phyloP scores from a whole-genome alignment of 2,888 invertebrate genomes.

The Cataglyphis cursor region DNA sequence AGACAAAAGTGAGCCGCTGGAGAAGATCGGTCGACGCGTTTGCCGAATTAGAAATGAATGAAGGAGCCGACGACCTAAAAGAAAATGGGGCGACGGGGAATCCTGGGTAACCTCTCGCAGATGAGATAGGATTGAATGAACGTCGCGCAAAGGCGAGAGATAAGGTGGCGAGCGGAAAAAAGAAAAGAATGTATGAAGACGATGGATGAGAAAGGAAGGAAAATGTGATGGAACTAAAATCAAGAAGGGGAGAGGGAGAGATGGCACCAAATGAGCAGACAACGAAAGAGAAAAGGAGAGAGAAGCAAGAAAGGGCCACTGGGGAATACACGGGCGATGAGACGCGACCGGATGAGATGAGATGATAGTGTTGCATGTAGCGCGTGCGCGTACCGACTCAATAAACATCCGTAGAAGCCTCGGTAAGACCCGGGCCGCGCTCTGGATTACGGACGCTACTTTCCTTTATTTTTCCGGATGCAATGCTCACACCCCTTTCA shows the following conservation, averaged over 20 bases:
- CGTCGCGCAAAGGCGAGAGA: slow-evolving; percentile 67
- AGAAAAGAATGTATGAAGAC: not conserved
- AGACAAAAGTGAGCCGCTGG: slow-evolving; percentile 1
- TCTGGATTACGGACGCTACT: slow-evolving; percentile 85
- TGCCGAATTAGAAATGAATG: slow-evolving; percentile 62
- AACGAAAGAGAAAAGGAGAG: not conserved
- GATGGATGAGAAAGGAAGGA: slow-evolving; percentile 8
- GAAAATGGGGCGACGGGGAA: slow-evolving; percentile 62
- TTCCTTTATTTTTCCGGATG: slow-evolving; percentile 82
- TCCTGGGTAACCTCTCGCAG: slow-evolving; percentile 61
- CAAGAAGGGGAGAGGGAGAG: slow-evolving; percentile 42
- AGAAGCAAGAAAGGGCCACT: slow-evolving; percentile 23
- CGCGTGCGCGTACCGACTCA: slow-evolving; percentile 84
- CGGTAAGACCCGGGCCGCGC: slow-evolving; percentile 84
- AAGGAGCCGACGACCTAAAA: slow-evolving; percentile 42
- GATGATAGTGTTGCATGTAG: slow-evolving; percentile 80
- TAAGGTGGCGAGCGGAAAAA: slow-evolving; percentile 62
- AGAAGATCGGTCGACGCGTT: slow-evolving; percentile 23
- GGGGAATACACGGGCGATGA: slow-evolving; percentile 73
- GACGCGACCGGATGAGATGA: slow-evolving; percentile 78
- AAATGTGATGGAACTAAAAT: slow-evolving; percentile 25
- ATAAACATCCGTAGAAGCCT: slow-evolving; percentile 85
- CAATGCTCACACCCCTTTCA: slow-evolving; percentile 65
- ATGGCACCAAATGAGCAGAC: slow-evolving; percentile 35
- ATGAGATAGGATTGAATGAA: slow-evolving; percentile 77